Base-by-base conservation (phyloP, 2,113 vertebrate species). In the Passer domesticus region DNA sequence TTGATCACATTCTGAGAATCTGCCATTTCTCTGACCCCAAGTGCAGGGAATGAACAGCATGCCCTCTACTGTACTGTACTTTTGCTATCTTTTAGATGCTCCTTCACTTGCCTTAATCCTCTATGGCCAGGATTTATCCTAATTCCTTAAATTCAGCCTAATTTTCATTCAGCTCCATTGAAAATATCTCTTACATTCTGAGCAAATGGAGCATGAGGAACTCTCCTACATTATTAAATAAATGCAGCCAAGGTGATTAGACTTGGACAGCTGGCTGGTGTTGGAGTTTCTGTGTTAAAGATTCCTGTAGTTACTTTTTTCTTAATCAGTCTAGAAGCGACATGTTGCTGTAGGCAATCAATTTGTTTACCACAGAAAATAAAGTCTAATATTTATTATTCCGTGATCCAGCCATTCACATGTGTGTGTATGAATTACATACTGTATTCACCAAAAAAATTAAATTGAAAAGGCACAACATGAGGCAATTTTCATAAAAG, bases 401-500 rank as follows among this genome's bases (percentile, higher is more conserved):
- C 50, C 39, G 18, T 56, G 33, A 41, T 50, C 35, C 39, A 92
- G 55, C 21, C 81, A 69, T 28, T 69, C 72, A 41, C 7, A 18
- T 15, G 3, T 55, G 5, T 78, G 58, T 80, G 14, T 63, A 33
- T 66, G 73, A 77, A 90, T 86, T 94, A 50, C 0, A 1, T 84
- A 76, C 49, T 69, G 8, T 43, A 79, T 33, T 87, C 35, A 70
- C 14, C 16, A 77, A 47, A 72, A 63, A 73, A 73, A 46, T 5
- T 55, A 85, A 52, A 7, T 46, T 39, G 21, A 39, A 78, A 59
- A 21, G 60, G 8, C 27, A 31, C 30, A 64, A 52, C 41, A 35
- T 74, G 15, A 83, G 35, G 43, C 55, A 50, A 73, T 94, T 89
- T 95, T 95, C 74, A 74, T 93, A 75, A 83, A 87, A 87, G 46